These are phyloP conservation scores for Platyrinchus mystaceus DNA, from an alignment of 2,797 vertebrate genomes.

Conservation along the genomic window DNA sequence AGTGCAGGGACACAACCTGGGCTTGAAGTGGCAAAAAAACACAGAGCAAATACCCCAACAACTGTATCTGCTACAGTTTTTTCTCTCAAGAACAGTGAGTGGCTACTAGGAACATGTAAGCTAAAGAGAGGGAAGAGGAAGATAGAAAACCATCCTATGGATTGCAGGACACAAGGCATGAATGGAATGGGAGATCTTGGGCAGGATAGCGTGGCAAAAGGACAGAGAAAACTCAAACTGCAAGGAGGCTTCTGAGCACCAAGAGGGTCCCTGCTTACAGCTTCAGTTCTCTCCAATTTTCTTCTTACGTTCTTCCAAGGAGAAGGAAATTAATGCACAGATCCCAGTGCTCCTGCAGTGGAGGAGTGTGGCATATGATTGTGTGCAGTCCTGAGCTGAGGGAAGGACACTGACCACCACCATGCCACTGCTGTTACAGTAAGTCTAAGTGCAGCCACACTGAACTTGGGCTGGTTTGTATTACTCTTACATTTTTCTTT, in stretches of 20 bases:
- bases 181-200: fast-evolving
- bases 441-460: background rate
- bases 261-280: background rate
- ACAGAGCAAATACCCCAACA: background rate
- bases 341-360: background rate
- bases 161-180: background rate
- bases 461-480: background rate
- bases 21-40: background rate
- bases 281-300: background rate
- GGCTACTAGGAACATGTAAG: background rate
- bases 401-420: background rate
- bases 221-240: background rate
- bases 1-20: background rate
- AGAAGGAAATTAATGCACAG: background rate
- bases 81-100: background rate
- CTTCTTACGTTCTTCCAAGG: background rate
- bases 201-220: fast-evolving
- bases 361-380: background rate
- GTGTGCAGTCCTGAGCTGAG: background rate
- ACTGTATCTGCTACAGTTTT: fast-evolving
- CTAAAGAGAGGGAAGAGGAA: background rate
- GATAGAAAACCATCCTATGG: background rate
- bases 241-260: background rate
- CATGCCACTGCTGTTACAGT: fast-evolving
- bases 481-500: background rate